Base-by-base conservation (phyloP, 1,140 invertebrate species). In the Drosophila sproati region DNA sequence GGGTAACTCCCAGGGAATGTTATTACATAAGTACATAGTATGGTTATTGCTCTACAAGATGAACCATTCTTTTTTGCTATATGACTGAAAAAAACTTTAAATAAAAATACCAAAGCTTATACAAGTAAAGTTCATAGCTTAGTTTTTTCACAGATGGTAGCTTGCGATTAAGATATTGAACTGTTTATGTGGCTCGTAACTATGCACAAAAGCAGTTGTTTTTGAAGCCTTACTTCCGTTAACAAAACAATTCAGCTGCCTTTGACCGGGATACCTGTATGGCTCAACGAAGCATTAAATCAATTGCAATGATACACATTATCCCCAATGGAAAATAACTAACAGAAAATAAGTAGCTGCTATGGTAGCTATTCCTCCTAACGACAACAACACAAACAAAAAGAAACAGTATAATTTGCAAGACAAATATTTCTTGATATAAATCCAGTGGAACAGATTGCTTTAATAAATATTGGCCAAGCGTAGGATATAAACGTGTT, bases 381-480 rank as follows among this genome's bases (percentile, higher is more conserved):
- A 47, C 35, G 34, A 34, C 39, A 63, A 20, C 39, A 59, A 47
- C 41, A 47, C 32, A 35, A 37, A 34, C 7, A 48, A 60, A 4
- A 32, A 45, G 35, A 52, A 35, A 50, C 62, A 70, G 52, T 72
- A 76, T 79, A 72, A 82, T 77, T 80, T 72, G 77, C 85, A 88
- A 83, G 77, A 88, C 67, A 83, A 80, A 88, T 88, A 83, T 79
- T 82, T 43, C n/a, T 57, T 83, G 80, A 61, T 77, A 89, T 80
- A 88, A 83, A 80, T 83, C 77, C 79, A 69, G 64, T 61, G 71
- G 67, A 82, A 83, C 70, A 88, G 80, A 88, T 89, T 78, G 85
- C 83, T 80, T 88, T 88, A 88, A 88, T 88, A 88, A 83, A 88
- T 88, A 88, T 87, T 87, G 47, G 62, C 31, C 55, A 47, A 67